A percentile compares a stretch with the other conserved stretches of the same genome.
These are phyloP conservation scores for Butorides virescens DNA, from an alignment of 2,113 vertebrate genomes.

Conservation along the genomic window DNA sequence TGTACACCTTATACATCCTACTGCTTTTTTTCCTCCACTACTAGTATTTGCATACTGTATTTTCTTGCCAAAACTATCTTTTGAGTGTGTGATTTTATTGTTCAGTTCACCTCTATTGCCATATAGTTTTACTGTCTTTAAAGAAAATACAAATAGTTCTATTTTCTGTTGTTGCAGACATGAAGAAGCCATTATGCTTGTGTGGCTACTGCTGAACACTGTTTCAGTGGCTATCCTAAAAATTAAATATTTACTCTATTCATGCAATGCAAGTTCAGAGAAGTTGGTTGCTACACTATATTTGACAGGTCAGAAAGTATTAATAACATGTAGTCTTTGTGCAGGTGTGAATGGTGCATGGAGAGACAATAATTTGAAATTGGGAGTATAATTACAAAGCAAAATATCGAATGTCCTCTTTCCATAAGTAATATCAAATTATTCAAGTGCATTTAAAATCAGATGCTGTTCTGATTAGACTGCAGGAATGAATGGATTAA, in stretches of 20 bases:
- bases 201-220: not conserved
- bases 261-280: not conserved
- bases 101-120: not conserved
- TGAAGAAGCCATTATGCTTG: not conserved
- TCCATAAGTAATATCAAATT: conserved; percentile 30
- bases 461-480: not conserved
- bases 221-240: not conserved
- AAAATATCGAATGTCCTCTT: not conserved
- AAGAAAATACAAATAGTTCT: not conserved
- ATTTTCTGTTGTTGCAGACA: not conserved
- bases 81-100: not conserved
- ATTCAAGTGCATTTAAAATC: conserved; percentile 55
- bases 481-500: not conserved
- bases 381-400: not conserved
- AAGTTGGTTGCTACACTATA: not conserved
- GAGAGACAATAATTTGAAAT: not conserved
- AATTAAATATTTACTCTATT: not conserved
- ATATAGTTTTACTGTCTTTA: not conserved
- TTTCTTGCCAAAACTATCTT: not conserved
- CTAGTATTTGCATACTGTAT: not conserved
- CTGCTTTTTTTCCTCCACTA: not conserved
- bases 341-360: not conserved
- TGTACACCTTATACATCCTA: not conserved
- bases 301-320: not conserved
- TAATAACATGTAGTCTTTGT: not conserved